Conservation (phyloP, 1,140 invertebrate species). For the Eulimnadia texana region DNA sequence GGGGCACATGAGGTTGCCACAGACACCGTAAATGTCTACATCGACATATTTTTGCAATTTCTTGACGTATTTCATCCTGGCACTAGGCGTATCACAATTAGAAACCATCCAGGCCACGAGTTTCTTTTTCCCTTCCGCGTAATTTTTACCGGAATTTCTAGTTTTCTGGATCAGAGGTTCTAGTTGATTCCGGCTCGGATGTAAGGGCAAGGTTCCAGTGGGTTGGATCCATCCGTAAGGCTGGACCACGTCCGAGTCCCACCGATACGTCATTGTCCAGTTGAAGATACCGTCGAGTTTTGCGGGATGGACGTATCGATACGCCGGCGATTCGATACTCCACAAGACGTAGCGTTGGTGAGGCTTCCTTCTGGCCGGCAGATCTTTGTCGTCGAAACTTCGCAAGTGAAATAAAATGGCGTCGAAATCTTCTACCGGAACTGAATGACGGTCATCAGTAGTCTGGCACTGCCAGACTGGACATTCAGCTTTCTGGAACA, state of each 20-base stretch:
- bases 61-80: conserved; percentile 28
- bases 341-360: conserved; percentile 22
- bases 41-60: conserved; percentile 30
- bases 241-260: conserved; percentile 26
- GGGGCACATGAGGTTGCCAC: conserved; percentile 24
- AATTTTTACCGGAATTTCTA: conserved; percentile 15
- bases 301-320: not conserved
- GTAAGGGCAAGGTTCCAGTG: conserved; percentile 13
- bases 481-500: conserved; percentile 9
- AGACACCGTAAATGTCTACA: conserved; percentile 37
- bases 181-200: not conserved
- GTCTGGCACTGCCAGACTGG: conserved; percentile 12
- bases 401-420: conserved; percentile 31
- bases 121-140: conserved; percentile 21
- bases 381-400: conserved; percentile 14
- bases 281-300: conserved; percentile 28
- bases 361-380: conserved; percentile 27
- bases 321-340: conserved; percentile 21
- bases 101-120: conserved; percentile 33
- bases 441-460: conserved; percentile 8
- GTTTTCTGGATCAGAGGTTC: not conserved
- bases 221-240: conserved; percentile 25
- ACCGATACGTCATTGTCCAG: conserved; percentile 35
- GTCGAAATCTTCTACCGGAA: conserved; percentile 28
- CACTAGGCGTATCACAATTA: conserved; percentile 30